Percentiles rank a stretch among this genome's conserved stretches.
These are phyloP conservation scores for Emmelina monodactyla DNA, from an alignment of 2,888 invertebrate species.

Conservation along the genomic window DNA sequence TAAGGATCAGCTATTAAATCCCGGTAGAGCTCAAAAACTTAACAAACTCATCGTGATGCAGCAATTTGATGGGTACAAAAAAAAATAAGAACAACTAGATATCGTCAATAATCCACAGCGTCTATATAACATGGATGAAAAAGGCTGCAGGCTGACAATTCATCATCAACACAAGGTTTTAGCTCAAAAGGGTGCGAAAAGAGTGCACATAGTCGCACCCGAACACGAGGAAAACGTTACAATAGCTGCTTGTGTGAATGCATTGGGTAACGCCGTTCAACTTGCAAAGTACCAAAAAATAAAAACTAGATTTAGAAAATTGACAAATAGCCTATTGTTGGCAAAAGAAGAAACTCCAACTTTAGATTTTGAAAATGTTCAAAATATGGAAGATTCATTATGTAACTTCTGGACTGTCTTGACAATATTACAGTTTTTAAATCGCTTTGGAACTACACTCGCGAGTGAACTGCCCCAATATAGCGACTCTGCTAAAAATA, in stretches of 20 bases:
- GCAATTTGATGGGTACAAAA: conserved; percentile 12
- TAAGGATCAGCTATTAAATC: conserved; percentile 13
- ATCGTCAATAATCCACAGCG: conserved; percentile 8
- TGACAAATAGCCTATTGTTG: no score
- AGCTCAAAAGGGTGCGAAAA: conserved; percentile 1
- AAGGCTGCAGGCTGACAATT: conserved; percentile 12
- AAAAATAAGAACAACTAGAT: conserved; percentile 12
- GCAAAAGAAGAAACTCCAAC: no score
- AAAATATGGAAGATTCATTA: no score
- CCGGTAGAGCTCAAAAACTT: conserved; percentile 13
- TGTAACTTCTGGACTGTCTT: no score
- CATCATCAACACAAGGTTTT: conserved; percentile 13
- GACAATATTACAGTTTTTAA: no score
- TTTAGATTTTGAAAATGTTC: no score
- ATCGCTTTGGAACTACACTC: no score
- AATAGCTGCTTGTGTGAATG: conserved; percentile 2
- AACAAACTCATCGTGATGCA: conserved; percentile 10
- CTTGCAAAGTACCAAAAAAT: no score
- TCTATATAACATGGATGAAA: conserved; percentile 15
- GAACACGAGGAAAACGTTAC: conserved; percentile 5
- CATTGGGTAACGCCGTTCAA: not conserved
- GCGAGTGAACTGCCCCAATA: no score
- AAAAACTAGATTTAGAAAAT: no score
- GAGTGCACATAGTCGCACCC: conserved; percentile 1
- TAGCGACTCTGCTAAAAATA: no score